Conservation (phyloP, 2,113 vertebrate species). For the Nyctereutes procyonoides region DNA sequence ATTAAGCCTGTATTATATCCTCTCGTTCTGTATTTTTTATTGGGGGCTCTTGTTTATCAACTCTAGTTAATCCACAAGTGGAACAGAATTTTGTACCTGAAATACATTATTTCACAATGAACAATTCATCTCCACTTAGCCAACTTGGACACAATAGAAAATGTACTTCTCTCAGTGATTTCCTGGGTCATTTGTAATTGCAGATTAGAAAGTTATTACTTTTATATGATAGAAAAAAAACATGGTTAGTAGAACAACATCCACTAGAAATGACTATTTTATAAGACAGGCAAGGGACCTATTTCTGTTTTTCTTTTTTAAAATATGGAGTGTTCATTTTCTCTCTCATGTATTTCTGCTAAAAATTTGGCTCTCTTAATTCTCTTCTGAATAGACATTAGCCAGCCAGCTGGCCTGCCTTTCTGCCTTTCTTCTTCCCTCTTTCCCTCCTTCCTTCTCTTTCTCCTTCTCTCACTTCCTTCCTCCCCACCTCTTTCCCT, state of each 20-base stretch:
- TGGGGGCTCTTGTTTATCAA: neutral
- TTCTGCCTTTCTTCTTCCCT: neutral
- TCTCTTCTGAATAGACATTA: neutral
- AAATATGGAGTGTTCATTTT: neutral
- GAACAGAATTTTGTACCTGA: neutral
- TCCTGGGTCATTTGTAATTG: constrained; percentile 31
- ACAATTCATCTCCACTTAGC: neutral
- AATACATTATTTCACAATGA: constrained; percentile 32
- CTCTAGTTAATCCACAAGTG: neutral
- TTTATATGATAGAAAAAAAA: neutral
- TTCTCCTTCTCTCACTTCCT: neutral
- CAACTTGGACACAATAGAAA: neutral
- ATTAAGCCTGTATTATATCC: neutral
- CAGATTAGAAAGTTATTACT: constrained; percentile 35
- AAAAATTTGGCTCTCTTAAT: neutral
- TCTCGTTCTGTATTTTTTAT: neutral
- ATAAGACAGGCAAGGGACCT: neutral
- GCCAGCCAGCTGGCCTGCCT: neutral
- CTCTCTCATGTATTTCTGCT: neutral
- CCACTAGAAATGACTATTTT: constrained; percentile 21
- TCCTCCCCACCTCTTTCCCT: fast-evolving
- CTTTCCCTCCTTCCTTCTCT: neutral
- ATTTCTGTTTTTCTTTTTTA: neutral
- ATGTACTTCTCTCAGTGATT: constrained; percentile 20
- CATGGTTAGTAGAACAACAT: neutral